Percentiles rank a stretch among this genome's conserved stretches.
These are phyloP conservation scores for Sciurus niger DNA, from an alignment of 2,113 vertebrate genomes.

Conservation along the genomic window DNA sequence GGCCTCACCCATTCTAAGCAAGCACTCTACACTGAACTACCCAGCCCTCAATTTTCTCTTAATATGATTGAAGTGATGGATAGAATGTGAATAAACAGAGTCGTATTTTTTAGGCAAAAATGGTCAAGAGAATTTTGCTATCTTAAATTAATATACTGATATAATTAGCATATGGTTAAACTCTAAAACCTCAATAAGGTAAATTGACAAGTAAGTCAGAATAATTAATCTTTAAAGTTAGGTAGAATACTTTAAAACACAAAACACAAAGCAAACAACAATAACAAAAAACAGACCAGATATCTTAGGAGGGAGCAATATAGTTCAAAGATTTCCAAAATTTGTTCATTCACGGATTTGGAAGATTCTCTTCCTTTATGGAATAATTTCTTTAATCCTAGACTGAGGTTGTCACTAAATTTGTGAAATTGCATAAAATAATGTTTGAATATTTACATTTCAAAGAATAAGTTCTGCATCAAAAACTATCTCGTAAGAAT, in stretches of 20 bases:
- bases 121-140: slow-evolving; percentile 25
- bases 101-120: slow-evolving; percentile 32
- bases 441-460: slow-evolving; percentile 29
- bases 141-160: not conserved
- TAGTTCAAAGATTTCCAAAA: slow-evolving; percentile 37
- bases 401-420: slow-evolving; percentile 50
- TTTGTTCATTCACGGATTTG: not conserved
- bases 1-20: not conserved
- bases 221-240: not conserved
- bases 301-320: slow-evolving; percentile 32
- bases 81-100: not conserved
- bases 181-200: not conserved
- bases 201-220: not conserved
- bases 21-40: not conserved
- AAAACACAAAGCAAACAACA: not conserved
- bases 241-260: not conserved
- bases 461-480: slow-evolving; percentile 14
- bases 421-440: not conserved
- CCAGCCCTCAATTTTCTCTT: not conserved
- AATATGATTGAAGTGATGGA: not conserved
- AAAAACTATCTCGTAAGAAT: not conserved
- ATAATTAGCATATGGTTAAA: not conserved
- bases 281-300: not conserved
- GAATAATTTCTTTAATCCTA: slow-evolving; percentile 46
- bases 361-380: slow-evolving; percentile 33